Percentiles rank a stretch among this genome's conserved stretches.
Evolutionary conservation across 2,797 vertebrate species (phyloP).

Genomic region (Danionella dracula): DNA sequence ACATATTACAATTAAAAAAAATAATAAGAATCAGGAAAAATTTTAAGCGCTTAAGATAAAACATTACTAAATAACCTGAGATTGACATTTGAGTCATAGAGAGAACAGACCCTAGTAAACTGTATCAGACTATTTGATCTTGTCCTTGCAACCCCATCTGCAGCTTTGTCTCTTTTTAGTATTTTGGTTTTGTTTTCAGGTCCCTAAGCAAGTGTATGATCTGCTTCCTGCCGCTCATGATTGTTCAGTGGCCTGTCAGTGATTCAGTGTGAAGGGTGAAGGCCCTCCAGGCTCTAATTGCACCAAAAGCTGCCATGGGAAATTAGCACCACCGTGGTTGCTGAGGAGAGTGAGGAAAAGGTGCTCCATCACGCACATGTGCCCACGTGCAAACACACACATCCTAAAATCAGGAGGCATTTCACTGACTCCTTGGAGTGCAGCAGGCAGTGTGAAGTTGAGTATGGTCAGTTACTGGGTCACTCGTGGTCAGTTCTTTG

Average conservation of each 20-base stretch:
- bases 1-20: too few species aligned
- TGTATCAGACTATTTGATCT: too few species aligned
- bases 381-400: not conserved
- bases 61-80: too few species aligned
- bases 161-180: not conserved
- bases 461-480: not conserved
- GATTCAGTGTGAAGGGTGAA: conserved; percentile 46
- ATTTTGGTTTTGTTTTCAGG: not conserved
- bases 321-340: conserved; percentile 40
- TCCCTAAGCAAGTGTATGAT: conserved; percentile 21
- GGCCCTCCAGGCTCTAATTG: conserved; percentile 46
- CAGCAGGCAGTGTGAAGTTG: not conserved
- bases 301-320: conserved; percentile 45
- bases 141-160: not conserved
- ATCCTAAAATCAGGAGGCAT: not conserved
- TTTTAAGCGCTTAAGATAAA: too few species aligned
- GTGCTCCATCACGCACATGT: not conserved
- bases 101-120: too few species aligned
- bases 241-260: conserved; percentile 37
- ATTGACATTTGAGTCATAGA: too few species aligned
- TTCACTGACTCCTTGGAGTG: not conserved
- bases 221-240: conserved; percentile 41
- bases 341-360: conserved; percentile 19
- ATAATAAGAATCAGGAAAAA: too few species aligned
- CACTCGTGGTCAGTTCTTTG: not conserved